These are phyloP conservation scores for Saguinus midas DNA, from an alignment of 2,113 vertebrate genomes.

Conservation along the genomic window DNA sequence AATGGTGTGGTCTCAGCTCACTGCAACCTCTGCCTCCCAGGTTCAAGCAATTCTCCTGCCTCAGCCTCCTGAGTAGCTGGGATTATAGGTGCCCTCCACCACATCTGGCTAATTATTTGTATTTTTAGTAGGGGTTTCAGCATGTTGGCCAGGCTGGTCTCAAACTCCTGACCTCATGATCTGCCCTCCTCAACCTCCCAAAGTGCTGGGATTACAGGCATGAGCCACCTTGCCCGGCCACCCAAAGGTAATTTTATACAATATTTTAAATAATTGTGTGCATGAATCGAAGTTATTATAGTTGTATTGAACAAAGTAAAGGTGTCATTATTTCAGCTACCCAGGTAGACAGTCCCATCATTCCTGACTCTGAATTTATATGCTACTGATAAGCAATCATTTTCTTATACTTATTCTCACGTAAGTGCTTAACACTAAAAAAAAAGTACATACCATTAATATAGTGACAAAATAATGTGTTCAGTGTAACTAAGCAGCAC, in stretches of 20 bases:
- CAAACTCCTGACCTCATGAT: too few relatives aligned
- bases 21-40: too few relatives aligned
- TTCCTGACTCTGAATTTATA: background rate
- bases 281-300: background rate
- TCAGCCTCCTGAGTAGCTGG: too few relatives aligned
- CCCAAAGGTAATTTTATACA: background rate
- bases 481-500: background rate
- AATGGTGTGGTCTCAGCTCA: too few relatives aligned
- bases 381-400: background rate
- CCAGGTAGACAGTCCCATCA: background rate
- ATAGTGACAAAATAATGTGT: background rate
- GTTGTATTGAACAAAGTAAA: background rate
- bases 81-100: too few relatives aligned
- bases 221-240: too few relatives aligned
- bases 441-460: background rate
- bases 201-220: too few relatives aligned
- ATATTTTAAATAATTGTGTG: background rate
- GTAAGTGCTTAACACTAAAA: background rate
- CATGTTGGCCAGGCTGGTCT: too few relatives aligned
- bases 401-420: background rate
- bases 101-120: too few relatives aligned
- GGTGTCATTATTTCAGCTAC: background rate
- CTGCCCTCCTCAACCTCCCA: too few relatives aligned
- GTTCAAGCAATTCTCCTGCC: too few relatives aligned
- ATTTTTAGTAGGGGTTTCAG: too few relatives aligned